phyloP scores from a whole-genome alignment of 2,113 vertebrate species.

The Eclectus roratus region DNA sequence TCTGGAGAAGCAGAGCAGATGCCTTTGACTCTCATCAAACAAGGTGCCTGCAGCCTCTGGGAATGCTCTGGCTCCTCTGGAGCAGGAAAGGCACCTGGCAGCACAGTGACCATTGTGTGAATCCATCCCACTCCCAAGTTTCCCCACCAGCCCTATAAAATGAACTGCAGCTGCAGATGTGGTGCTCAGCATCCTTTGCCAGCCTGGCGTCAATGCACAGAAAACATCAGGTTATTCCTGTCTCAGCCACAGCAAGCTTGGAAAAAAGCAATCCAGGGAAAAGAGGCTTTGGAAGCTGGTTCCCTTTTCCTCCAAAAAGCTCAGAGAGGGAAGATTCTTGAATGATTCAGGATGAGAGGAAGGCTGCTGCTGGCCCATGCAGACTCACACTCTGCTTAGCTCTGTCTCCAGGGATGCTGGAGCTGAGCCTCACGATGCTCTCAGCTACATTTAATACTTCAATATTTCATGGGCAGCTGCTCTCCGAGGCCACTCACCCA shows the following conservation, averaged over 20 bases:
- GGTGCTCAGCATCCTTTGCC: neutral
- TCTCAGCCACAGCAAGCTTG: neutral
- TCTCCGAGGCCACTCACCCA: slow-evolving; percentile 38
- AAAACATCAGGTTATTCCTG: neutral
- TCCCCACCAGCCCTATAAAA: neutral
- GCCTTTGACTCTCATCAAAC: neutral
- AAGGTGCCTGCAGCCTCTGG: neutral
- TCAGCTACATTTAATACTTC: slow-evolving; percentile 53
- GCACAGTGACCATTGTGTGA: accelerated
- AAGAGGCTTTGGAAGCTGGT: neutral
- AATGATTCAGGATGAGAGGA: slow-evolving; percentile 24
- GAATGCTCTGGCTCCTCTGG: neutral
- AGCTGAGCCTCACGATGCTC: slow-evolving; percentile 6
- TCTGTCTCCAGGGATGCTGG: slow-evolving; percentile 35
- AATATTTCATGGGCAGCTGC: slow-evolving; percentile 72
- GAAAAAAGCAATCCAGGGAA: neutral
- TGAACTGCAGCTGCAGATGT: neutral
- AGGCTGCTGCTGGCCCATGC: neutral
- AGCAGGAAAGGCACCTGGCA: neutral
- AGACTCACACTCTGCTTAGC: neutral
- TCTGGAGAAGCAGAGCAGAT: neutral
- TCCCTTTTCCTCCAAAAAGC: neutral
- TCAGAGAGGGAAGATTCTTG: neutral
- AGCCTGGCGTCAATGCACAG: neutral
- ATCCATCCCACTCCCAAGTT: neutral